Percentiles rank a stretch among this genome's conserved stretches.
Conservation (phyloP, 2,888 invertebrate species). For the Mythimna pallens region DNA sequence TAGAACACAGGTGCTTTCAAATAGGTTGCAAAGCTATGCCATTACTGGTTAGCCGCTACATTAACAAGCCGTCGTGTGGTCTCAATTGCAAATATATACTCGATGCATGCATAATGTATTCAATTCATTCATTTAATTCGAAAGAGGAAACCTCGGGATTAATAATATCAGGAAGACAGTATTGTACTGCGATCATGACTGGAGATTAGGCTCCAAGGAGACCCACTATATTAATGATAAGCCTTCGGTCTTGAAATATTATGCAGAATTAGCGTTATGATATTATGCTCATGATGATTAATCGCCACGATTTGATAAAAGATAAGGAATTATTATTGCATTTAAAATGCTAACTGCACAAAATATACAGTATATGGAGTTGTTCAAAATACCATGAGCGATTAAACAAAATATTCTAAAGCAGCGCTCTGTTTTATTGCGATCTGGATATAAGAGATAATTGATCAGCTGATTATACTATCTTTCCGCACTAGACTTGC, state of each 20-base stretch:
- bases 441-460: constrained; percentile 48
- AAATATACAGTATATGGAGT: constrained; percentile 13
- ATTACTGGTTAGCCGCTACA: constrained; percentile 52
- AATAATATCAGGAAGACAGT: constrained; percentile 49
- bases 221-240: constrained; percentile 22
- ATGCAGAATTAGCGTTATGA: constrained; percentile 12
- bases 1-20: constrained; percentile 54
- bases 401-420: constrained; percentile 26
- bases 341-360: constrained; percentile 32
- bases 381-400: constrained; percentile 25
- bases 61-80: constrained; percentile 59
- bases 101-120: constrained; percentile 52
- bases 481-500: constrained; percentile 34
- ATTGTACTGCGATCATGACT: constrained; percentile 25
- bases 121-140: constrained; percentile 56
- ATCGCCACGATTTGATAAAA: constrained; percentile 16
- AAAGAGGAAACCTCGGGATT: constrained; percentile 48
- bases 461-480: constrained; percentile 55
- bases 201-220: constrained; percentile 35
- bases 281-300: constrained; percentile 32
- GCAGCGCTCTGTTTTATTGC: constrained; percentile 26
- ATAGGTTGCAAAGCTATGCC: constrained; percentile 45
- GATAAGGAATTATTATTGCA: constrained; percentile 25
- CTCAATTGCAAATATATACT: constrained; percentile 60
- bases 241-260: constrained; percentile 27